phyloP scores from a whole-genome alignment of 1,140 invertebrate genomes.

The Zaprionus capensis region DNA sequence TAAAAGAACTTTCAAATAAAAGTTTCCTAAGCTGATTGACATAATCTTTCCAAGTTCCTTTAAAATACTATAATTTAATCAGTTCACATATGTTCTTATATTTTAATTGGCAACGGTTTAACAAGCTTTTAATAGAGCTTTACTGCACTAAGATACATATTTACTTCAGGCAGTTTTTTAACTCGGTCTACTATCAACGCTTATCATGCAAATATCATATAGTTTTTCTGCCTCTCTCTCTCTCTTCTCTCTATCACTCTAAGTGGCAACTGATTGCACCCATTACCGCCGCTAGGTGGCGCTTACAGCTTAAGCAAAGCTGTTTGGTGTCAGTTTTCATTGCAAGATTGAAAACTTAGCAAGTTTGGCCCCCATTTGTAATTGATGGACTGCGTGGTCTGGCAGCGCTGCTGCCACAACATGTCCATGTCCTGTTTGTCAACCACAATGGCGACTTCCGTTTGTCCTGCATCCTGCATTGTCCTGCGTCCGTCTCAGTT shows the following conservation, averaged over 20 bases:
- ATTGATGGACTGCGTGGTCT: slow-evolving; percentile 42
- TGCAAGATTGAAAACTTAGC: slow-evolving; percentile 43
- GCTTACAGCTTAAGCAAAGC: slow-evolving; percentile 20
- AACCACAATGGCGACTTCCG: slow-evolving; percentile 58
- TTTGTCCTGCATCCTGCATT: slow-evolving; percentile 16
- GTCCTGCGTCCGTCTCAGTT: neutral
- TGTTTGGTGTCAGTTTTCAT: slow-evolving; percentile 27
- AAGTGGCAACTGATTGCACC: neutral
- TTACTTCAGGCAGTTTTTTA: too few species aligned
- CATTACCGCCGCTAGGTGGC: slow-evolving; percentile 19
- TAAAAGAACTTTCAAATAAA: too few species aligned
- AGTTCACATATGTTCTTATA: too few species aligned
- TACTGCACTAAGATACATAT: too few species aligned
- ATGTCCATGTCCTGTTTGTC: slow-evolving; percentile 54
- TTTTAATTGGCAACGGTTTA: too few species aligned
- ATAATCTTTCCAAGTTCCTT: neutral
- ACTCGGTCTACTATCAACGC: too few species aligned
- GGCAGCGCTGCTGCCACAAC: slow-evolving; percentile 17
- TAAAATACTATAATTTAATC: too few species aligned
- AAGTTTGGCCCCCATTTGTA: slow-evolving; percentile 25
- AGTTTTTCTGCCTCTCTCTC: too few species aligned
- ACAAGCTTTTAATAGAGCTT: too few species aligned
- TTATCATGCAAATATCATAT: too few species aligned
- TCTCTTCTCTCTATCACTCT: neutral
- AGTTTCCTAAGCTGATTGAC: too few species aligned